Percentiles rank a stretch among this genome's conserved stretches.
These are phyloP conservation scores for Chrysaora quinquecirrha DNA, from an alignment of 30 jellyfish, hydroid and myxozoan genomes.

Conservation along the genomic window DNA sequence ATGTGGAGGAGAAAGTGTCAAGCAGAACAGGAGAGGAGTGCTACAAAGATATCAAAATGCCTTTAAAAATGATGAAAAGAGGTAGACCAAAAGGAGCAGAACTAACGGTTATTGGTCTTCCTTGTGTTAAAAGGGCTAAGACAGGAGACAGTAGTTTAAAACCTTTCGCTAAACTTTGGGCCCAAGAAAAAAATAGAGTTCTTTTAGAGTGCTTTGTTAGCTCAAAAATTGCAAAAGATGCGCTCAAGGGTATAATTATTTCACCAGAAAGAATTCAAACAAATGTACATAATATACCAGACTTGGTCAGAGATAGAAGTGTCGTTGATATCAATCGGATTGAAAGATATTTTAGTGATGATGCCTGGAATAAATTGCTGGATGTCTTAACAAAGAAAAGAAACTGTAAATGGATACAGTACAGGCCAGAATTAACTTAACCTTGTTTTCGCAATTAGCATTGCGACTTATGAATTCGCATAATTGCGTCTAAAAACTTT, in stretches of 20 bases:
- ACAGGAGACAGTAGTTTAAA: neutral
- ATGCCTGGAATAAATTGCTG: slow-evolving; percentile 17
- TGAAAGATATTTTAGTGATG: slow-evolving; percentile 11
- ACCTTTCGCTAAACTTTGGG: slow-evolving; percentile 35
- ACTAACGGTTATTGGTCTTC: slow-evolving; percentile 39
- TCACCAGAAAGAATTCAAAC: slow-evolving; percentile 1
- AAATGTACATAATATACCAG: slow-evolving; percentile 12
- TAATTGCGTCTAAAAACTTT: neutral
- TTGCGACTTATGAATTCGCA: neutral
- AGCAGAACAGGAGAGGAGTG: slow-evolving; percentile 1
- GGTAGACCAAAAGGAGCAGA: slow-evolving; percentile 55
- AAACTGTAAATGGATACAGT: no score
- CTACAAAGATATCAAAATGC: neutral
- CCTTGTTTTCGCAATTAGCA: neutral
- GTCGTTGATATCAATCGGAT: slow-evolving; percentile 11
- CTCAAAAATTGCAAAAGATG: slow-evolving; percentile 2
- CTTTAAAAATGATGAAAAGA: slow-evolving; percentile 36
- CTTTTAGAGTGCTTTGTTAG: slow-evolving; percentile 19
- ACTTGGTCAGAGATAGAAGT: slow-evolving; percentile 5
- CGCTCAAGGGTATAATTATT: slow-evolving; percentile 11
- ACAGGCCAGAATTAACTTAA: neutral
- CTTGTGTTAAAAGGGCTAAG: slow-evolving; percentile 3
- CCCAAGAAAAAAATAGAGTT: slow-evolving; percentile 10
- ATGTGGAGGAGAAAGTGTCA: neutral
- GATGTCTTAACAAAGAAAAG: neutral